These are phyloP conservation scores for Diachasma alloeum DNA, from an alignment of 1,140 invertebrate genomes.

Conservation along the genomic window DNA sequence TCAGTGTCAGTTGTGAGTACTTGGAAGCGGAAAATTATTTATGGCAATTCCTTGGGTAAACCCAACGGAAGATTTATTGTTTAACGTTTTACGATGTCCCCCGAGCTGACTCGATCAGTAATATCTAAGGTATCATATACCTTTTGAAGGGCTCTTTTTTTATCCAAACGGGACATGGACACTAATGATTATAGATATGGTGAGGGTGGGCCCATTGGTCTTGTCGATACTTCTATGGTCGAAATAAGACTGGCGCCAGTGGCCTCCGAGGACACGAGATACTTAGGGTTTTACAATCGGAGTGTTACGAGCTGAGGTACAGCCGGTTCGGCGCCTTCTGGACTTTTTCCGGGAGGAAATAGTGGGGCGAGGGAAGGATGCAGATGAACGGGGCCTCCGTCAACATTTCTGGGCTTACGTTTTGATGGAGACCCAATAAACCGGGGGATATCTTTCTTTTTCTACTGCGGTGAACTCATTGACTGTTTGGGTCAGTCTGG, in stretches of 20 bases:
- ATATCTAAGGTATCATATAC: conserved; percentile 1
- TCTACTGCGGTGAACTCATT: not conserved
- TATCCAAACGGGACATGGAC: not conserved
- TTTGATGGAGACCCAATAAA: not conserved
- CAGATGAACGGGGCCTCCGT: not conserved
- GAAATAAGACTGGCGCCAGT: conserved; percentile 25
- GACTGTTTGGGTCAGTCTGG: not conserved
- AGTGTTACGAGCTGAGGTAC: not conserved
- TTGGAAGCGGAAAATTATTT: not conserved
- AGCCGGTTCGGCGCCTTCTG: conserved; percentile 14
- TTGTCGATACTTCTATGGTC: not conserved
- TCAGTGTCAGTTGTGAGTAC: not conserved
- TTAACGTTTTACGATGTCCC: not conserved
- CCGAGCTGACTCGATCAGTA: not conserved
- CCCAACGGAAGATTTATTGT: not conserved
- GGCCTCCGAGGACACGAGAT: not conserved
- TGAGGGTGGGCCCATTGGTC: conserved; percentile 2
- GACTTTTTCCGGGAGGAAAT: conserved; percentile 4
- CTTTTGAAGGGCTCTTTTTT: not conserved
- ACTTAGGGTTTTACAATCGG: conserved; percentile 9
- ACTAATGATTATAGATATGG: conserved; percentile 15
- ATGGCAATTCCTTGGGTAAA: not conserved
- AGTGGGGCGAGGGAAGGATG: not conserved
- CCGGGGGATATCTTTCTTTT: not conserved
- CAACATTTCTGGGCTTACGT: not conserved